Conservation (phyloP, 1,140 invertebrate species). For the Bombus haemorrhoidalis region DNA sequence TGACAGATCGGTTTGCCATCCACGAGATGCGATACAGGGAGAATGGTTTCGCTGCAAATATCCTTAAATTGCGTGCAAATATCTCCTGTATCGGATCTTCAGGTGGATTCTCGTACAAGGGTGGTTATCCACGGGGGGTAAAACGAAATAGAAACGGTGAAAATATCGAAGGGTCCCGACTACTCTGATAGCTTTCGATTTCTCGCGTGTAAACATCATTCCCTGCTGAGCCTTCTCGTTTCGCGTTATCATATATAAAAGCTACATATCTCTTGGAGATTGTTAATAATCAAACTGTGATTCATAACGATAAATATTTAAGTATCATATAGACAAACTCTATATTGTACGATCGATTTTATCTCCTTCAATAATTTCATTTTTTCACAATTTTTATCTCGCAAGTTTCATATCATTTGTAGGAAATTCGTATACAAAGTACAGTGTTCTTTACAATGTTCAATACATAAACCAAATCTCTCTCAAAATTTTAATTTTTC, state of each 20-base stretch:
- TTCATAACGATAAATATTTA: background rate
- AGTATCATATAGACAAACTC: background rate
- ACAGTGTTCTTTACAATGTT: no score
- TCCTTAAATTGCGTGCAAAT: slow-evolving; percentile 72
- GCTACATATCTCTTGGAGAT: background rate
- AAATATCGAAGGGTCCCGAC: slow-evolving; percentile 45
- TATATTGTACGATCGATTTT: background rate
- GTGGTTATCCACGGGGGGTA: slow-evolving; percentile 60
- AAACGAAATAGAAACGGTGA: slow-evolving; percentile 60
- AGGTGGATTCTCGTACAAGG: slow-evolving; percentile 64
- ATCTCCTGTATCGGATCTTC: slow-evolving; percentile 71
- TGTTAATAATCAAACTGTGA: background rate
- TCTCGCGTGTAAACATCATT: slow-evolving; percentile 61
- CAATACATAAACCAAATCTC: no score
- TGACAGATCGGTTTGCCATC: slow-evolving; percentile 42
- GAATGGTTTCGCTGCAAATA: slow-evolving; percentile 65
- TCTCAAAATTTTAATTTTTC: no score
- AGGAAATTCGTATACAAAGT: background rate
- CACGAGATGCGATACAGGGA: slow-evolving; percentile 32
- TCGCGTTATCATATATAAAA: background rate
- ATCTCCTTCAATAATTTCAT: background rate
- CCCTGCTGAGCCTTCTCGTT: slow-evolving; percentile 23
- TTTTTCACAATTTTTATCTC: no score
- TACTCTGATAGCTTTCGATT: slow-evolving; percentile 63
- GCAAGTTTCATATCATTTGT: background rate